Evolutionary conservation across 2,797 vertebrate species (phyloP).

Genomic region (Megaceryle alcyon): DNA sequence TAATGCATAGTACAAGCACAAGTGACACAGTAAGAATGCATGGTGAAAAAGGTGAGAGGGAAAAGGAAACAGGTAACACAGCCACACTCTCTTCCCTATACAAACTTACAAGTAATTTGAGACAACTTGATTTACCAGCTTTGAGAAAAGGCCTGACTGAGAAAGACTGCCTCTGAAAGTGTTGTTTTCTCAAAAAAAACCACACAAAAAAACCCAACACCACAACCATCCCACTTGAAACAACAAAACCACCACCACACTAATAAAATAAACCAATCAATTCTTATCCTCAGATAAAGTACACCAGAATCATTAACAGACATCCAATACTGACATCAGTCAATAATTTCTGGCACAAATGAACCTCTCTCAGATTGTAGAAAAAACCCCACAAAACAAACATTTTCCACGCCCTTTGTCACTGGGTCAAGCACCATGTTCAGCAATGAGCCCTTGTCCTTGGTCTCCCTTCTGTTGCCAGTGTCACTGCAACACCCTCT

Average conservation of each 20-base stretch:
- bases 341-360: neutral
- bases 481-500: neutral
- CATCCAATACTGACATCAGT: neutral
- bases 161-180: neutral
- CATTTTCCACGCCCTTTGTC: neutral
- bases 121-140: neutral
- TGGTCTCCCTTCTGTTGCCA: neutral
- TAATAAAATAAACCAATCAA: neutral
- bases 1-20: neutral
- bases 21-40: neutral
- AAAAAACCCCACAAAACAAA: neutral
- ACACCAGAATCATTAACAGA: neutral
- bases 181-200: neutral
- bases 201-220: neutral
- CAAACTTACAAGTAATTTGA: neutral
- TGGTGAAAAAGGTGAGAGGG: neutral
- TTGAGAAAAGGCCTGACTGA: neutral
- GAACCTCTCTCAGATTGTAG: neutral
- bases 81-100: neutral
- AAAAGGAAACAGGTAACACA: neutral
- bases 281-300: neutral
- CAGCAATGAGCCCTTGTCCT: neutral
- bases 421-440: accelerated
- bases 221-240: neutral
- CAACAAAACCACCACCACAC: neutral